Evolutionary conservation across 2,113 vertebrate genomes (phyloP), one percentile per base, ranked within the genome.

Genomic region (Sinocyclocheilus grahami): DNA sequence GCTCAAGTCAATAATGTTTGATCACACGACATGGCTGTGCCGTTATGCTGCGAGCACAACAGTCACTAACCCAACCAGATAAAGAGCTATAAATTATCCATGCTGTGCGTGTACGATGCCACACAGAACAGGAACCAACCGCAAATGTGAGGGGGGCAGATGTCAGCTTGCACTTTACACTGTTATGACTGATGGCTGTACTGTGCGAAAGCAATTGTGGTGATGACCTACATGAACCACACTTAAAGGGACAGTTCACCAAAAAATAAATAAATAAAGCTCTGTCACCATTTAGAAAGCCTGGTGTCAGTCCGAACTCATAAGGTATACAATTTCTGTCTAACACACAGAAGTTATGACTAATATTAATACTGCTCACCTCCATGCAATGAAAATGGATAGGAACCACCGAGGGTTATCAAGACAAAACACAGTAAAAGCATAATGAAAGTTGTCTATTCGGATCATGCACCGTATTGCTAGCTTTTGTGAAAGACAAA

Each of bases 1-100:
- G 60, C 58, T 69, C 7, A 3, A 67, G 79, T 88, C 89, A 78
- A 88, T 88, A 88, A 85, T 71, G 89, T 90, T 88, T 90, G 89
- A 88, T 88, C 85, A 85, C 89, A 82, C 51, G 27, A 58, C 30
- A 20, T 46, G 65, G 16, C 77, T 3, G 24, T 37, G 74, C 0
- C n/a, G 48, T 82, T 83, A 67, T 5, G 69, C 82, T 65, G 51
- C 27, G 30, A 58, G 51, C 37, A 78, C 84, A 86, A 63, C 80
- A 67, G 78, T 85, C 83, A 78, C 72, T 55, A 60, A 51, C 30
- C 71, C 13, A 72, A 80, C 46, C 81, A 71, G 48, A 39, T 72
- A 71, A 83, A 72, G 18, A 83, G 81, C 63, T 72, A 13, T 53
- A 55, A n/a, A 83, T 83, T 51, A 55, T 5, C 42, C 18, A 37